Evolutionary conservation across 2,797 vertebrate species (phyloP).

Genomic region (Eulemur coronatus): DNA sequence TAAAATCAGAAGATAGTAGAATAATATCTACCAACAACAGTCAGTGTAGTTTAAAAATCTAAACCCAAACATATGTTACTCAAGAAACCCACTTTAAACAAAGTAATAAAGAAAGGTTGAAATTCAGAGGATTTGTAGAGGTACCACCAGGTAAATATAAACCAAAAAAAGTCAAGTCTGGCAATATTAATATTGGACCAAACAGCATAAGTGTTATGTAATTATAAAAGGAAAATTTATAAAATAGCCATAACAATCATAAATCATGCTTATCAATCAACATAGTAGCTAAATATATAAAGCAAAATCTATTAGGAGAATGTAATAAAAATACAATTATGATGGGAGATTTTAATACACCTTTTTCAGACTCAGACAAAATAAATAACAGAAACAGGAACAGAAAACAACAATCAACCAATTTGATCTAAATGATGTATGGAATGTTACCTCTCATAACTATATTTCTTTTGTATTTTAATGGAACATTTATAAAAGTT

Average conservation of each 20-base stretch:
- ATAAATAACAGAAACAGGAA: background rate
- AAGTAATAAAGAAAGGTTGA: background rate
- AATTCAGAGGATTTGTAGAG: background rate
- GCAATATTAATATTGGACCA: background rate
- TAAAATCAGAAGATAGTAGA: constrained; percentile 6
- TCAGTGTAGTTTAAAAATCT: background rate
- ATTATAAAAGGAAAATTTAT: background rate
- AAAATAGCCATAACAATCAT: background rate
- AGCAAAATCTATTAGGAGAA: background rate
- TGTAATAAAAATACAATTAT: background rate
- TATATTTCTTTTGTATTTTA: background rate
- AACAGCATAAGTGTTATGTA: background rate
- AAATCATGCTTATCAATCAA: background rate
- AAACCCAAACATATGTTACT: background rate
- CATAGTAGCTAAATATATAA: background rate
- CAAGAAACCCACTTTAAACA: constrained; percentile 26
- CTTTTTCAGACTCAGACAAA: background rate
- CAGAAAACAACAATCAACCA: background rate
- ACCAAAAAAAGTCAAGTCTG: background rate
- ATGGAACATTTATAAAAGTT: background rate
- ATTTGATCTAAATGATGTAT: background rate
- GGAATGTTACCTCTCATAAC: background rate
- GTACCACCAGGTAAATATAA: background rate
- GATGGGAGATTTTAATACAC: background rate
- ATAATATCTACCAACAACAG: background rate